Conservation (phyloP, 2,797 vertebrate species). For the Esox masquinongy region DNA sequence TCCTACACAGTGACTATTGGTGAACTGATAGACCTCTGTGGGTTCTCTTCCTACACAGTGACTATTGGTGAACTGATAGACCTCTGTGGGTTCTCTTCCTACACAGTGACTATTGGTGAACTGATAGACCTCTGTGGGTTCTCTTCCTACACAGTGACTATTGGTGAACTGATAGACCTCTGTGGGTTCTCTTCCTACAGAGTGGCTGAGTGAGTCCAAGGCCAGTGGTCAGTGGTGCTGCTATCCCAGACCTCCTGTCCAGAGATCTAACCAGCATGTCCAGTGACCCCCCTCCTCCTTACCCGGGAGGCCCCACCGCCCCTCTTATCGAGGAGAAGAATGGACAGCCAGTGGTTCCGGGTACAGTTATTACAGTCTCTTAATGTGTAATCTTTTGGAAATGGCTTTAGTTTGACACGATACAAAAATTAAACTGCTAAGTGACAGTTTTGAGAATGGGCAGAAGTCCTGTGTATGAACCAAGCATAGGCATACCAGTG, state of each 20-base stretch:
- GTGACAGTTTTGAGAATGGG: not conserved
- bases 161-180: conserved; percentile 13
- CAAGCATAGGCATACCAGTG: not conserved
- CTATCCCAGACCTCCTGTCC: conserved; percentile 26
- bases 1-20: too few species aligned
- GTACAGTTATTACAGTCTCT: conserved; percentile 64
- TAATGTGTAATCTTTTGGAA: not conserved
- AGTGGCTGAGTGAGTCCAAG: conserved; percentile 28
- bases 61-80: too few species aligned
- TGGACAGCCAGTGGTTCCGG: conserved; percentile 76
- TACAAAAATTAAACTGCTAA: not conserved
- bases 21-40: too few species aligned
- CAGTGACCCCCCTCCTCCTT: conserved; percentile 92
- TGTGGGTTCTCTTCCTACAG: conserved; percentile 25
- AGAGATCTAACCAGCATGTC: conserved; percentile 80
- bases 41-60: too few species aligned
- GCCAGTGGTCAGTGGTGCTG: conserved; percentile 38
- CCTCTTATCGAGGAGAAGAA: conserved; percentile 91
- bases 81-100: too few species aligned
- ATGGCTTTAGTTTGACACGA: not conserved
- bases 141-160: not conserved
- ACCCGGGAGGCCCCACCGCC: conserved; percentile 90
- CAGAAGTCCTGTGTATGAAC: not conserved
- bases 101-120: too few species aligned
- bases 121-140: too few species aligned